Evolutionary conservation across 2,888 invertebrate genomes (phyloP).

Genomic region (Sympetrum striolatum): DNA sequence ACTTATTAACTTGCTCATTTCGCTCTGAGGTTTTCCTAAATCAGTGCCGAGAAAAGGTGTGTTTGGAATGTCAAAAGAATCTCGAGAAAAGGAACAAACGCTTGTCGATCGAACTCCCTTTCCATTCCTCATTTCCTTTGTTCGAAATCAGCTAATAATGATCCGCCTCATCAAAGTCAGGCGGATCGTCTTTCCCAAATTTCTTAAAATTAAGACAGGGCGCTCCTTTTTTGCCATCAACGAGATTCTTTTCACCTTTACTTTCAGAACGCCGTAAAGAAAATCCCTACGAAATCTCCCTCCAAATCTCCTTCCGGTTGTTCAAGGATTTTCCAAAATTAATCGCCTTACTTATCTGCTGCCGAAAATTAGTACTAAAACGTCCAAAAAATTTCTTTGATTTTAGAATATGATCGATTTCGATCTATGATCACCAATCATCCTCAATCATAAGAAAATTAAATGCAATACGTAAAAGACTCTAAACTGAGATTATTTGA

Average conservation of each 20-base stretch:
- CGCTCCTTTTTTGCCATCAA: background rate
- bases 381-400: too few species aligned
- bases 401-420: too few species aligned
- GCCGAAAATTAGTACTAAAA: too few species aligned
- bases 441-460: too few species aligned
- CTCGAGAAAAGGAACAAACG: background rate
- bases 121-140: background rate
- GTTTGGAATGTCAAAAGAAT: background rate
- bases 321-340: too few species aligned
- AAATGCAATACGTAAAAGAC: too few species aligned
- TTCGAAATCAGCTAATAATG: background rate
- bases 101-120: background rate
- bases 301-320: background rate
- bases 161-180: background rate
- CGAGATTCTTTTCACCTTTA: background rate
- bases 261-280: background rate
- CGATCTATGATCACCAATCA: too few species aligned
- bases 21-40: background rate
- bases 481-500: too few species aligned
- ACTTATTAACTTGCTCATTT: background rate
- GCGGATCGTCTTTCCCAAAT: background rate
- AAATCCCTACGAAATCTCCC: background rate
- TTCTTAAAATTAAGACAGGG: background rate
- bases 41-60: background rate
- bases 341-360: too few species aligned